Percentiles rank a stretch among this genome's conserved stretches.
phyloP scores from a whole-genome alignment of 2,797 vertebrate genomes.

The Cossypha heuglini region DNA sequence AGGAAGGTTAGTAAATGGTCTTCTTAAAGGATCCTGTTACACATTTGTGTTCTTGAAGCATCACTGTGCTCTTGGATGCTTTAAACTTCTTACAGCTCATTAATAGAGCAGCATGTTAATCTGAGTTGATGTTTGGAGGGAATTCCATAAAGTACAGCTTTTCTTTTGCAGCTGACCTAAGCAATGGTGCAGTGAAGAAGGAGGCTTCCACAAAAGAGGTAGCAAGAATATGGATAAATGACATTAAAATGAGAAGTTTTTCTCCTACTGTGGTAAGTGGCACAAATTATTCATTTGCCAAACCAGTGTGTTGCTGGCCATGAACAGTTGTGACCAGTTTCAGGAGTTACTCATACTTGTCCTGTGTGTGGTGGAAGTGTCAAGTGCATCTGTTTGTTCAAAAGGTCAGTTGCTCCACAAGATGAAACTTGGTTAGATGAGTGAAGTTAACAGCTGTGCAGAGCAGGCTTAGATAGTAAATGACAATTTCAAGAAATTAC shows the following conservation, averaged over 20 bases:
- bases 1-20: background rate
- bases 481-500: background rate
- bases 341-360: background rate
- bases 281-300: background rate
- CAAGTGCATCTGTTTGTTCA: background rate
- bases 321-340: background rate
- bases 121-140: background rate
- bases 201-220: slow-evolving; percentile 90
- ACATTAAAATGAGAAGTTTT: slow-evolving; percentile 90
- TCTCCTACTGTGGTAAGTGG: slow-evolving; percentile 88
- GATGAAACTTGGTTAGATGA: background rate
- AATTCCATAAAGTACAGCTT: slow-evolving; percentile 6
- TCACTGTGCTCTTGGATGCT: background rate
- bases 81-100: background rate
- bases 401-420: background rate
- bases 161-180: slow-evolving; percentile 84
- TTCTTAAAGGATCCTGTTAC: background rate
- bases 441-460: background rate
- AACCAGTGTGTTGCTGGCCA: background rate
- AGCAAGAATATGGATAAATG: slow-evolving; percentile 91
- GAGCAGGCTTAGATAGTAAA: background rate
- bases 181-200: slow-evolving; percentile 93
- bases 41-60: background rate
- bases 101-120: background rate
- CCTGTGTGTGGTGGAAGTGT: background rate